These are phyloP conservation scores for Atta texana DNA, from an alignment of 1,140 invertebrate species.

Conservation along the genomic window DNA sequence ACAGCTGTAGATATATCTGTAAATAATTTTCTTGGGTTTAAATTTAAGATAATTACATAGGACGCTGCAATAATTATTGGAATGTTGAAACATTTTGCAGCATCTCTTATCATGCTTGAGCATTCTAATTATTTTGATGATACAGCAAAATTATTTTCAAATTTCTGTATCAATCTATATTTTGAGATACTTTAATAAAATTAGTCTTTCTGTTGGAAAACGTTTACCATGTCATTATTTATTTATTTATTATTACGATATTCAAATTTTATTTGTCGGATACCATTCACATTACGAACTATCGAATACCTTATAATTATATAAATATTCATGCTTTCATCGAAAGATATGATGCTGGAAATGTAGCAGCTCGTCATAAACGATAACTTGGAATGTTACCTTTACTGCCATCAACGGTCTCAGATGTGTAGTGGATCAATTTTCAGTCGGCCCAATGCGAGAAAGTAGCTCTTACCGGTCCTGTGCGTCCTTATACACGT, in stretches of 20 bases:
- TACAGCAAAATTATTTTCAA: not conserved
- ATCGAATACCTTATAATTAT: not conserved
- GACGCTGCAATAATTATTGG: too few species aligned
- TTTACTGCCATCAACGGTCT: conserved; percentile 21
- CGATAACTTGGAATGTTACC: conserved; percentile 14
- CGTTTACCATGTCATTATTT: not conserved
- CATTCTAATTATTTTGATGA: too few species aligned
- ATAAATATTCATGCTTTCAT: not conserved
- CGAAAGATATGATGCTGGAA: not conserved
- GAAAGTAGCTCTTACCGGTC: conserved; percentile 75
- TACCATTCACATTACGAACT: not conserved
- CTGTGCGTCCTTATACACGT: conserved; percentile 71
- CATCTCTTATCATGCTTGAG: too few species aligned
- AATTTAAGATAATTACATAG: too few species aligned
- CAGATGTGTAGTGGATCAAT: conserved; percentile 68
- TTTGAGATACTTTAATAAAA: too few species aligned
- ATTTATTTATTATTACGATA: too few species aligned
- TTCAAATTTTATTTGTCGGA: not conserved
- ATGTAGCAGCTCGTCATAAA: not conserved
- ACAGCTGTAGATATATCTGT: too few species aligned
- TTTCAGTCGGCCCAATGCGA: conserved; percentile 69
- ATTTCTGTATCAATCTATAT: too few species aligned
- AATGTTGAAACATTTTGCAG: too few species aligned
- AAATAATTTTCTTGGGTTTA: too few species aligned
- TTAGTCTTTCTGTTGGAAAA: not conserved